phyloP scores from a whole-genome alignment of 2,888 invertebrate genomes.

The Ophioninae sp. region DNA sequence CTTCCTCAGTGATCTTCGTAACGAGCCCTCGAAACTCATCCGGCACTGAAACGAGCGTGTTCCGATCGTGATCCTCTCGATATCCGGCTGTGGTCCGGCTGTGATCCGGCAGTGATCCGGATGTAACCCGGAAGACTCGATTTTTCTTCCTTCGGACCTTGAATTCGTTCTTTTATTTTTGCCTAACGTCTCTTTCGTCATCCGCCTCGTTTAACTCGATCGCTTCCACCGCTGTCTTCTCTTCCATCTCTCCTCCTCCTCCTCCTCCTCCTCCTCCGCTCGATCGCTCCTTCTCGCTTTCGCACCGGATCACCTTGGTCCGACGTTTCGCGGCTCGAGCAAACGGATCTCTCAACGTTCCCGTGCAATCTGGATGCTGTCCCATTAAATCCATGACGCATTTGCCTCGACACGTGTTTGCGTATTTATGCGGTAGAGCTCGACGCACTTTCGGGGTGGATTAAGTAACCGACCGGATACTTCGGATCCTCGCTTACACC shows the following conservation, averaged over 20 bases:
- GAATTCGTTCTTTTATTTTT: no score
- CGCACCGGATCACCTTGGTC: slow-evolving; percentile 74
- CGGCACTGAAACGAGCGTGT: no score
- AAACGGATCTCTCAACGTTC: slow-evolving; percentile 37
- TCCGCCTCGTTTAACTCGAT: slow-evolving; percentile 26
- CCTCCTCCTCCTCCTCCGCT: slow-evolving; percentile 5
- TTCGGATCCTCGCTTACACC: slow-evolving; percentile 3
- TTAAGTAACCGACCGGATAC: slow-evolving; percentile 21
- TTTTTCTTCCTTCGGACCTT: no score
- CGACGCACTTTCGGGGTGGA: slow-evolving; percentile 43
- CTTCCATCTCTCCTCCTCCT: slow-evolving; percentile 41
- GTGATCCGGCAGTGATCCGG: no score
- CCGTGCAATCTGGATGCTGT: slow-evolving; percentile 38
- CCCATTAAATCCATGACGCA: slow-evolving; percentile 48
- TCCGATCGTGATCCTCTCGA: no score
- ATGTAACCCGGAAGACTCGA: no score
- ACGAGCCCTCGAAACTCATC: slow-evolving; percentile 58
- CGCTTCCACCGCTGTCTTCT: slow-evolving; percentile 23
- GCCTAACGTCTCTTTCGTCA: no score
- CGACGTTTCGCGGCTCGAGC: slow-evolving; percentile 44
- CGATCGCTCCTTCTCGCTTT: slow-evolving; percentile 61
- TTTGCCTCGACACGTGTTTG: neutral
- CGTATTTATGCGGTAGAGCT: slow-evolving; percentile 9
- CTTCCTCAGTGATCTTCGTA: slow-evolving; percentile 57
- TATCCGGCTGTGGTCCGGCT: no score